Percentiles rank a stretch among this genome's conserved stretches.
Evolutionary conservation across 2,797 vertebrate species (phyloP).

Genomic region (Fratercula arctica): DNA sequence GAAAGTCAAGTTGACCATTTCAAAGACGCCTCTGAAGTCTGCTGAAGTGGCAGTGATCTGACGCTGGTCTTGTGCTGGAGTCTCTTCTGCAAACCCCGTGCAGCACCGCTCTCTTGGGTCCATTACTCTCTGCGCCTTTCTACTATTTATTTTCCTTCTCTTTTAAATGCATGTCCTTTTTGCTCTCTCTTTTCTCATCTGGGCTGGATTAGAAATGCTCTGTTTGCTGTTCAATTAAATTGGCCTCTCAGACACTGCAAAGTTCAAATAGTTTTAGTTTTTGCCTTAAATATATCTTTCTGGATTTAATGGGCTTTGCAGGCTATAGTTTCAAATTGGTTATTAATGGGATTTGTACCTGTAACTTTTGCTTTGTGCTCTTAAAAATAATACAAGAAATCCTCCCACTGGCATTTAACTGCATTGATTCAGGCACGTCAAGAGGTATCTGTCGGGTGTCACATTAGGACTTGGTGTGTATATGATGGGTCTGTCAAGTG

Average conservation of each 20-base stretch:
- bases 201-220: constrained; percentile 52
- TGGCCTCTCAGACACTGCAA: not conserved
- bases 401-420: not conserved
- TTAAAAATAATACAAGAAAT: not conserved
- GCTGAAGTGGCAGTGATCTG: not conserved
- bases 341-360: constrained; percentile 33
- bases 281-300: constrained; percentile 12
- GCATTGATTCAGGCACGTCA: not conserved
- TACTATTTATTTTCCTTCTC: not conserved
- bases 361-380: not conserved
- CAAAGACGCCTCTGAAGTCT: not conserved
- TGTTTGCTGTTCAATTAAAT: constrained; percentile 31
- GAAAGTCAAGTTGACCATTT: not conserved
- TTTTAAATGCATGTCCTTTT: not conserved
- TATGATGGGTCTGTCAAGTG: not conserved
- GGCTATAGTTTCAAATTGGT: not conserved
- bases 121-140: not conserved
- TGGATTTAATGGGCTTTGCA: constrained; percentile 39
- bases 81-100: not conserved
- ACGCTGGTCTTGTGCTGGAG: too few species aligned
- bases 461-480: not conserved
- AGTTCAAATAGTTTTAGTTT: constrained; percentile 28
- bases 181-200: not conserved
- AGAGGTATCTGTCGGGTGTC: not conserved
- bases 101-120: not conserved